Evolutionary conservation across 1,140 invertebrate species (phyloP).

Genomic region (Phymorhynchus buccinoides): DNA sequence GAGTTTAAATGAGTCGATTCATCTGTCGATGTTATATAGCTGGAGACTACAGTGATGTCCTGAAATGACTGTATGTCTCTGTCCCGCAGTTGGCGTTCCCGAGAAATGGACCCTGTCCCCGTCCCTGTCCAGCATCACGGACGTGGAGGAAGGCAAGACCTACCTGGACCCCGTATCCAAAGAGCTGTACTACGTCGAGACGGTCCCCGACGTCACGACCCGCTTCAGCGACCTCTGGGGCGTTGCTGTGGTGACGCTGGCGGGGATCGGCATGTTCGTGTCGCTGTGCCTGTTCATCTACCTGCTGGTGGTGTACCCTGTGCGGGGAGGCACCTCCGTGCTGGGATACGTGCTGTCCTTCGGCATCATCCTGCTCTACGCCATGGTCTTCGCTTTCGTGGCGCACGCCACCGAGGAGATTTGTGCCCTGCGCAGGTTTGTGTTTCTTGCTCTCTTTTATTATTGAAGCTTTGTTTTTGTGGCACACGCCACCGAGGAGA

Average conservation of each 20-base stretch:
- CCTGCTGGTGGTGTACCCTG: conserved; percentile 74
- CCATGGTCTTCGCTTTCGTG: conserved; percentile 75
- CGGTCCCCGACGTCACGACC: conserved; percentile 56
- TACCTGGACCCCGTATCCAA: conserved; percentile 68
- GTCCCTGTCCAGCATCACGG: conserved; percentile 57
- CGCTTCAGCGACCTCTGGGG: conserved; percentile 74
- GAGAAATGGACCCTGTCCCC: conserved; percentile 38
- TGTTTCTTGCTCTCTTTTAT: neutral
- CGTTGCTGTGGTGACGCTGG: conserved; percentile 70
- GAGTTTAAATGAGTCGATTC: too few species aligned
- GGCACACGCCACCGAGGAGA: conserved; percentile 70
- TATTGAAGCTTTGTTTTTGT: conserved; percentile 74
- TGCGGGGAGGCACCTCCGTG: conserved; percentile 73
- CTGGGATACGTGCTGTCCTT: conserved; percentile 75
- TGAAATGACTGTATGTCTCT: neutral
- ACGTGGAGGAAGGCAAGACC: conserved; percentile 52
- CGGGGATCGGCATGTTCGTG: conserved; percentile 68
- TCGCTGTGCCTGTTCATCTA: conserved; percentile 74
- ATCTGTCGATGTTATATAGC: too few species aligned
- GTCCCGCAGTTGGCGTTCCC: conserved; percentile 6
- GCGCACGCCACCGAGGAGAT: conserved; percentile 71
- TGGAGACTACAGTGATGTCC: too few species aligned
- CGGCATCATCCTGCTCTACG: conserved; percentile 74
- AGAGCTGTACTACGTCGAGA: conserved; percentile 54
- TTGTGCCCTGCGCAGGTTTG: conserved; percentile 74